phyloP scores from a whole-genome alignment of 1,140 invertebrate species.

The Conus betulinus region DNA sequence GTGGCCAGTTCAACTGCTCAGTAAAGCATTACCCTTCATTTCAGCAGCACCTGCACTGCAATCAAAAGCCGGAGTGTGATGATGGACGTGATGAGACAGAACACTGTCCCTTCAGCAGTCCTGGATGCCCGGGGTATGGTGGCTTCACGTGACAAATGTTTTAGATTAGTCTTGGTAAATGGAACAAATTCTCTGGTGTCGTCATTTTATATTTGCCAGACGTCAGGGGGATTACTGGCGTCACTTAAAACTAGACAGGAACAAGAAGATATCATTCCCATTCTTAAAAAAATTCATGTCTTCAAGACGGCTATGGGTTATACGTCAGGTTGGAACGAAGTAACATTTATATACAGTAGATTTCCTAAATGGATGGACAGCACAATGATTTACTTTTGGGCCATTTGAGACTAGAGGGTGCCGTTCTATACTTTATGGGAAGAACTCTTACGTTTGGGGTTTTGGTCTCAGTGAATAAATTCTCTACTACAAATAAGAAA shows the following conservation, averaged over 20 bases:
- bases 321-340: not conserved
- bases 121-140: not conserved
- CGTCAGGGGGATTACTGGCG: not conserved
- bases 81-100: conserved; percentile 8
- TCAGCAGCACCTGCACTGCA: not conserved
- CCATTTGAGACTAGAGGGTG: not conserved
- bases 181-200: not conserved
- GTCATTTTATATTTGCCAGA: not conserved
- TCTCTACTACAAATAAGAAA: not conserved
- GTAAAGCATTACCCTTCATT: not conserved
- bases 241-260: not conserved
- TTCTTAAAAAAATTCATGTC: not conserved
- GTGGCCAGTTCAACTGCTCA: conserved; percentile 11
- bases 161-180: not conserved
- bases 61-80: conserved; percentile 16
- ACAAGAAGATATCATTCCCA: not conserved
- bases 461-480: not conserved
- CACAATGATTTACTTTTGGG: not conserved
- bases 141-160: not conserved
- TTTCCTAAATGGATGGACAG: not conserved
- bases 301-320: too few species aligned
- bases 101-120: conserved; percentile 29
- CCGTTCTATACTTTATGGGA: not conserved
- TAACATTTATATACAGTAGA: not conserved
- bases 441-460: not conserved